Conservation (phyloP, 2,797 vertebrate genomes). For the Danio kyathit region DNA sequence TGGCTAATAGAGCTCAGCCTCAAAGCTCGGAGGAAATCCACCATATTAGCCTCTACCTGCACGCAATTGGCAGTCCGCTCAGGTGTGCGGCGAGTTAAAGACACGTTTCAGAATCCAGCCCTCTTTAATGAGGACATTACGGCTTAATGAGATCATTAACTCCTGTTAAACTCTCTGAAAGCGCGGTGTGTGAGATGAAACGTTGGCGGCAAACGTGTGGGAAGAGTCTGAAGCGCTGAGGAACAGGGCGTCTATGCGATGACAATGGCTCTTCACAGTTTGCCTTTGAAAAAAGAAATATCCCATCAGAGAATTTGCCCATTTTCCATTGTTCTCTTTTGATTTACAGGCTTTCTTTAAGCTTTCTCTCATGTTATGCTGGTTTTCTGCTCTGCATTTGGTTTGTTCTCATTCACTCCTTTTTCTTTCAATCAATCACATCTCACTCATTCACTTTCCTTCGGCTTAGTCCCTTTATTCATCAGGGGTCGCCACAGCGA, state of each 20-base stretch:
- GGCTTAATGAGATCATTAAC: slow-evolving; percentile 43
- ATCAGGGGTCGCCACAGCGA: too few species aligned
- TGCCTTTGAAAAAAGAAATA: background rate
- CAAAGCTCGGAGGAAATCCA: slow-evolving; percentile 51
- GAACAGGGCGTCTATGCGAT: background rate
- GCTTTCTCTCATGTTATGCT: too few species aligned
- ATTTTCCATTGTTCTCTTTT: background rate
- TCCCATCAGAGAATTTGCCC: background rate
- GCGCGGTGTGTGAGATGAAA: background rate
- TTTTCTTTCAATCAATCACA: background rate
- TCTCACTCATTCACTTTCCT: too few species aligned
- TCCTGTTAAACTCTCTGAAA: slow-evolving; percentile 10
- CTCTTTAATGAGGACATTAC: slow-evolving; percentile 11
- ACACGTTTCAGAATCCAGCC: background rate
- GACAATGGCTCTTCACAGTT: background rate
- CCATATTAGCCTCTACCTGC: slow-evolving; percentile 58
- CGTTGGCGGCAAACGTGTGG: background rate
- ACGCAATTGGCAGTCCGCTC: slow-evolving; percentile 42
- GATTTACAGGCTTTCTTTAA: background rate
- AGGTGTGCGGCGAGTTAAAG: background rate
- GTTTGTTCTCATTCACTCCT: background rate
- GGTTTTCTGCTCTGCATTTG: too few species aligned
- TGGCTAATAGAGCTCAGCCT: slow-evolving; percentile 62
- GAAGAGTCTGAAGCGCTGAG: background rate
- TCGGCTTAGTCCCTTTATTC: too few species aligned